Evolutionary conservation across 2,888 invertebrate genomes (phyloP), one percentile per base, ranked within the genome.

Genomic region (Noctua janthe): DNA sequence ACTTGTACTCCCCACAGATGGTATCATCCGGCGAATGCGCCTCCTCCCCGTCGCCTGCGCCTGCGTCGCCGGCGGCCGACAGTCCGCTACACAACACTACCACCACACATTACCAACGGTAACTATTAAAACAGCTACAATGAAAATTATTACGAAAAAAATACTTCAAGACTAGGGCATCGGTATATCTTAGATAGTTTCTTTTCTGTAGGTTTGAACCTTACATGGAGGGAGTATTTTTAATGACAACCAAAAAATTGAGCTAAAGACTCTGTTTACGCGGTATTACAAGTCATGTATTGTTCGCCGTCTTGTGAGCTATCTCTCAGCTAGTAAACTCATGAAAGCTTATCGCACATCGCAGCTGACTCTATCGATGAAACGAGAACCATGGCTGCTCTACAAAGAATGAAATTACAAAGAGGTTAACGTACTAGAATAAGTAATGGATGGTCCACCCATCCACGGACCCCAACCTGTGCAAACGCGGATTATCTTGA

Each of bases 51-150:
- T 94, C 90, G 70, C 95, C 88, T 81, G 90, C 94, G 4, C 92
- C 95, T 11, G 92, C 95, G 7, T 92, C 95, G 0, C 95, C 96
- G 0, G 94, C 95, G 1, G 87, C 93, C 0, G 98, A 97, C 94
- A 95, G 97, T 23, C 97, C 98, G 0, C 97, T 98, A 6, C 97
- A 98, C 90, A 92, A 90, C 80, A 92, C 93, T 75, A 91, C 93
- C 72, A 93, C 95, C 70, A 93, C 93, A 96, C 98, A 98, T 86
- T 98, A 98, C 56, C 97, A 97, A 81, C 97, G 97, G 92, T 98
- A 97, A 62, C 13, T 54, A 51, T 10, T 3, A 4, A 2, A 49
- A 35, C 7, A 20, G 1, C 29, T 29, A 20, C 15, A n/a, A 23
- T 10, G 2, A 70, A 47, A n/a, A 11, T 13, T 49, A 8, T 29